A percentile compares a stretch with the other conserved stretches of the same genome.
Conservation (phyloP, 2,888 invertebrate species). For the Parascotia fuliginaria region DNA sequence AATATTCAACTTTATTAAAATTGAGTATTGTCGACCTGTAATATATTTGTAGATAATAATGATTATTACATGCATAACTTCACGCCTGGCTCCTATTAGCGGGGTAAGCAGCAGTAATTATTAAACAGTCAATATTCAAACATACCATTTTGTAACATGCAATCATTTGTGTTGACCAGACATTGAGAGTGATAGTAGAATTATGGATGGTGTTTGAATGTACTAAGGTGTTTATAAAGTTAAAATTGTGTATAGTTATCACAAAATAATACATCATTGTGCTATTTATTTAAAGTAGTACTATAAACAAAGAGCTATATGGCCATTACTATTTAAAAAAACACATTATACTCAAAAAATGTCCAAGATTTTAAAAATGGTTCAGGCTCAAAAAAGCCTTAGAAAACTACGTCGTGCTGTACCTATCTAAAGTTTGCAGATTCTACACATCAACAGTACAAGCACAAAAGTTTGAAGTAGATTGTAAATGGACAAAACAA, state of each 20-base stretch:
- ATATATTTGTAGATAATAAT: too few relatives aligned
- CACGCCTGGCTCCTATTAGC: too few relatives aligned
- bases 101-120: too few relatives aligned
- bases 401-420: neutral
- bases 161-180: constrained; percentile 26
- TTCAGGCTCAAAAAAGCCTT: neutral
- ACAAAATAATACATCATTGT: neutral
- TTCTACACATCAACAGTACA: too few relatives aligned
- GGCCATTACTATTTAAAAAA: neutral
- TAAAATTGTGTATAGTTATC: too few relatives aligned
- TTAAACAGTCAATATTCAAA: constrained; percentile 38
- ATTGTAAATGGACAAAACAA: neutral
- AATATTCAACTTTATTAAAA: too few relatives aligned
- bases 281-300: neutral
- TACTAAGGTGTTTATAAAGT: too few relatives aligned
- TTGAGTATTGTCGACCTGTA: too few relatives aligned
- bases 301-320: neutral
- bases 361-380: neutral
- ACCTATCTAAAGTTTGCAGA: neutral
- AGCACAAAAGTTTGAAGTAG: neutral
- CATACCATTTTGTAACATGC: neutral
- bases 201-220: neutral
- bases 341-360: neutral
- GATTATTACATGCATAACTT: too few relatives aligned
- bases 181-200: neutral